Conservation (phyloP, 2,888 invertebrate species). For the Thecocarcelia acutangulata region DNA sequence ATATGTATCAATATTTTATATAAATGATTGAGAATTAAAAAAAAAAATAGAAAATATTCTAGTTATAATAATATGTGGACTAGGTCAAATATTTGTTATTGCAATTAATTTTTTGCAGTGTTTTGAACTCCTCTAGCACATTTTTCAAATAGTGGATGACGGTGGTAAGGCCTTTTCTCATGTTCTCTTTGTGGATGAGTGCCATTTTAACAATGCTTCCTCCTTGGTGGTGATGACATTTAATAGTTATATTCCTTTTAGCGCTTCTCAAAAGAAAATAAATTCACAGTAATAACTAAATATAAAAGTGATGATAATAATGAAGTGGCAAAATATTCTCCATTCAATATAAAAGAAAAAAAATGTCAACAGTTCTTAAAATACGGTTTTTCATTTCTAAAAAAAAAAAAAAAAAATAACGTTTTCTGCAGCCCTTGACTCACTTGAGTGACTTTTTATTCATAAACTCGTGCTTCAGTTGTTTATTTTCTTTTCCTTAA, state of each 20-base stretch:
- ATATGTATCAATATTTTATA: no score
- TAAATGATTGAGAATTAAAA: no score
- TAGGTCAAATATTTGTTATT: no score
- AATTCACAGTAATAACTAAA: constrained; percentile 7
- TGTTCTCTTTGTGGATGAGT: not conserved
- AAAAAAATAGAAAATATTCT: no score
- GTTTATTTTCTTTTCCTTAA: constrained; percentile 47
- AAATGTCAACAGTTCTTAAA: constrained; percentile 43
- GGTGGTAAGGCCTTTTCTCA: constrained; percentile 1
- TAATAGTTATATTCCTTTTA: constrained; percentile 27
- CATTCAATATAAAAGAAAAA: constrained; percentile 35
- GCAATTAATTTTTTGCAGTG: not conserved
- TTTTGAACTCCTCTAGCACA: not conserved
- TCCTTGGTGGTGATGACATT: constrained; percentile 33
- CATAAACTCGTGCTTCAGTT: constrained; percentile 32
- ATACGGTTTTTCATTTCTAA: constrained; percentile 40
- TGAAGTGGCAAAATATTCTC: constrained; percentile 35
- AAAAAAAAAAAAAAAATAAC: not conserved
- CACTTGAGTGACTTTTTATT: constrained; percentile 26
- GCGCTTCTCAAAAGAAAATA: constrained; percentile 4
- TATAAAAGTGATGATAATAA: constrained; percentile 26
- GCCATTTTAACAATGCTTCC: constrained; percentile 12
- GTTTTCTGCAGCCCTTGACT: constrained; percentile 15
- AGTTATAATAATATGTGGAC: no score
- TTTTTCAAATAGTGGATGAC: constrained; percentile 25